Percentiles rank a stretch among this genome's conserved stretches.
Conservation (phyloP, 2,888 invertebrate genomes). For the Machimus atricapillus region DNA sequence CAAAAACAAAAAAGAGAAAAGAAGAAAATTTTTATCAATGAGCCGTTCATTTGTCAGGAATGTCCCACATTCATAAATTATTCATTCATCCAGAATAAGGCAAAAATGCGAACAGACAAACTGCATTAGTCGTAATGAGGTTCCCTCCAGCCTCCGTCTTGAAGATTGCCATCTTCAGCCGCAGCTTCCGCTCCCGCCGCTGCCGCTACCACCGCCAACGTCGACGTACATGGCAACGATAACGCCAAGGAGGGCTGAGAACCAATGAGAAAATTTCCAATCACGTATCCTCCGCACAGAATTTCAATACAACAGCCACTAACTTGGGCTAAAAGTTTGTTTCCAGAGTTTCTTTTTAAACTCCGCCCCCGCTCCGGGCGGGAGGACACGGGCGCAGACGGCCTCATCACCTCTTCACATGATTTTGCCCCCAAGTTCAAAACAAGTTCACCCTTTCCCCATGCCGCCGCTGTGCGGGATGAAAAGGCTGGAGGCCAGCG, state of each 20-base stretch:
- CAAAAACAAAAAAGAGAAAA: background rate
- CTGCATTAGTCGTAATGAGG: background rate
- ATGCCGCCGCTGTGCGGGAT: background rate
- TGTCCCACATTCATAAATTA: background rate
- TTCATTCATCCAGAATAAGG: background rate
- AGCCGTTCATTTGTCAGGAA: background rate
- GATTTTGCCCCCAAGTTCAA: background rate
- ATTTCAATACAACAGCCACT: background rate
- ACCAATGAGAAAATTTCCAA: background rate
- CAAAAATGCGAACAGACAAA: background rate
- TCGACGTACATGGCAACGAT: background rate
- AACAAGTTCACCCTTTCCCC: background rate
- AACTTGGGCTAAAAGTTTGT: background rate
- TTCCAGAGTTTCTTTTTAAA: background rate
- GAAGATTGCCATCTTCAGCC: background rate
- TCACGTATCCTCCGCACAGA: background rate
- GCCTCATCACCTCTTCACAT: background rate
- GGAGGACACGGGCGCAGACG: background rate
- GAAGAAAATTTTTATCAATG: background rate
- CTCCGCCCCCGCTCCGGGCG: background rate
- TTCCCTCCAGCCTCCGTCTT: background rate
- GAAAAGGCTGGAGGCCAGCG: background rate
- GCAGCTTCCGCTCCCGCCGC: background rate
- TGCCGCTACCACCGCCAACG: background rate
- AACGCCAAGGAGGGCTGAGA: background rate